These are phyloP conservation scores for Gavia stellata DNA, from an alignment of 2,113 vertebrate genomes.

Conservation along the genomic window DNA sequence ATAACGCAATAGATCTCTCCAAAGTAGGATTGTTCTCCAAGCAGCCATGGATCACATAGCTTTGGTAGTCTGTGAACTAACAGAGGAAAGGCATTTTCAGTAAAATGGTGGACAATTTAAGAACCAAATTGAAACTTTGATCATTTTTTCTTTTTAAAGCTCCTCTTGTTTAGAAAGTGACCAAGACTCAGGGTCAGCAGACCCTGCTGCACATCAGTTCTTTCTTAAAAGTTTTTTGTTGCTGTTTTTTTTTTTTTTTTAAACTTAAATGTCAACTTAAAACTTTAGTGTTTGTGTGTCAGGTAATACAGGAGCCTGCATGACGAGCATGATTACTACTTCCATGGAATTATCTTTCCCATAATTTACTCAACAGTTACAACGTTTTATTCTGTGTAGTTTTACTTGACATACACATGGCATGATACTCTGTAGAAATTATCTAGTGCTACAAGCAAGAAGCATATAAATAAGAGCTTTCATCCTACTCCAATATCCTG, in stretches of 20 bases:
- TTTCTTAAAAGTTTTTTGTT: not conserved
- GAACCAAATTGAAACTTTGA: not conserved
- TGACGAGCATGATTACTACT: not conserved
- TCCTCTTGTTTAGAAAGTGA: not conserved
- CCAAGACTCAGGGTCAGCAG: not conserved
- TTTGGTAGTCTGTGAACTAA: slow-evolving; percentile 96
- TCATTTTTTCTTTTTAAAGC: not conserved
- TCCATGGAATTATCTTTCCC: not conserved
- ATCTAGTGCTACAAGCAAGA: not conserved
- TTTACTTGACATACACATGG: not conserved
- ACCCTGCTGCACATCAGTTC: not conserved
- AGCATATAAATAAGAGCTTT: not conserved
- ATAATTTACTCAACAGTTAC: not conserved
- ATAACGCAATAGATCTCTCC: slow-evolving; percentile 94
- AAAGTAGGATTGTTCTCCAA: slow-evolving; percentile 92
- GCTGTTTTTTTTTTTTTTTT: not conserved
- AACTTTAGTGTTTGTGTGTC: not conserved
- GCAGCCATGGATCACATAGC: slow-evolving; percentile 92
- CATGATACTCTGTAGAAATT: not conserved
- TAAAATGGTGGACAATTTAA: not conserved
- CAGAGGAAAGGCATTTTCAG: slow-evolving; percentile 9
- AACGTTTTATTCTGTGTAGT: not conserved
- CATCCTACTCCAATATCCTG: not conserved
- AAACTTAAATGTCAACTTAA: not conserved
- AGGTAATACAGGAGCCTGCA: not conserved